Conservation (phyloP, 2,113 vertebrate species). For the Tragelaphus strepsiceros region DNA sequence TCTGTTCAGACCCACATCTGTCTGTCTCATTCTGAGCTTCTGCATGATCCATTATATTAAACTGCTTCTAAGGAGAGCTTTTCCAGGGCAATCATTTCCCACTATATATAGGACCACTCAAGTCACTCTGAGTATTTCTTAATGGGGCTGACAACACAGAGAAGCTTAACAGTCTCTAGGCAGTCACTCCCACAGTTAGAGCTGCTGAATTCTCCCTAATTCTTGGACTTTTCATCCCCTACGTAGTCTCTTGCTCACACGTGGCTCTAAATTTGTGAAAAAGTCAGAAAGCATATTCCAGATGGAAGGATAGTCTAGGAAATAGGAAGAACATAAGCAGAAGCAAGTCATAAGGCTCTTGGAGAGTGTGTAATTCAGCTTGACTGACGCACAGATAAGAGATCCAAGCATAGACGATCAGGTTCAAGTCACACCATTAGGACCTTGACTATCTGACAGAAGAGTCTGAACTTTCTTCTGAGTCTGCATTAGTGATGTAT, state of each 20-base stretch:
- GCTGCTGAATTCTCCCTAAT: neutral
- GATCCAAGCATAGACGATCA: neutral
- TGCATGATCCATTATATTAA: neutral
- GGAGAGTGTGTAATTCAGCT: neutral
- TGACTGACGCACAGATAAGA: neutral
- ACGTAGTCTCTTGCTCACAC: neutral
- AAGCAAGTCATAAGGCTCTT: neutral
- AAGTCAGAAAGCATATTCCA: neutral
- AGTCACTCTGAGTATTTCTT: slow-evolving; percentile 19
- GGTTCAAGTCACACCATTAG: neutral
- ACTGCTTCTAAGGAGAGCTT: neutral
- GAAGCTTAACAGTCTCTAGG: neutral
- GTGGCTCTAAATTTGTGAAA: neutral
- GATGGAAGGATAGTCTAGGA: neutral
- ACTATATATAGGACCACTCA: neutral
- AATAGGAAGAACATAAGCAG: neutral
- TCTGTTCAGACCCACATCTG: neutral
- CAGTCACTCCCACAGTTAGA: neutral
- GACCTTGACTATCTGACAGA: neutral
- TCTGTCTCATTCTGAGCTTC: neutral
- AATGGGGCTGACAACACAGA: neutral
- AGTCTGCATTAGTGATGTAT: neutral
- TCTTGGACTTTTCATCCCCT: neutral
- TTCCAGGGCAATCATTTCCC: neutral
- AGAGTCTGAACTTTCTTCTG: neutral